Conservation (phyloP, 2,888 invertebrate genomes). For the Fabriciana adippe region DNA sequence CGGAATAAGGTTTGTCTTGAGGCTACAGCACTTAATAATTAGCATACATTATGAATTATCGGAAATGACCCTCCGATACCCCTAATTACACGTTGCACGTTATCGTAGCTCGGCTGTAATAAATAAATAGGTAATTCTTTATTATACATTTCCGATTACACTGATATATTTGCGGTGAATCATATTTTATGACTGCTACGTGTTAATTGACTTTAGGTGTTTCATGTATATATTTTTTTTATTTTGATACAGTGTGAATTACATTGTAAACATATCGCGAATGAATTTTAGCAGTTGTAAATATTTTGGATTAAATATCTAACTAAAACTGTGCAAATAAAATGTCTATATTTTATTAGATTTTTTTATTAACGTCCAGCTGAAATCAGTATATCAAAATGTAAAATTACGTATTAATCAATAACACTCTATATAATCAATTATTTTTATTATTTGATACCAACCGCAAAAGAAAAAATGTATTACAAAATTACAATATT, state of each 20-base stretch:
- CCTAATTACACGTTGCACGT: constrained; percentile 71
- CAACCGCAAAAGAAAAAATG: too few species aligned
- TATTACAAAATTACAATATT: too few species aligned
- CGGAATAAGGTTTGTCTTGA: constrained; percentile 53
- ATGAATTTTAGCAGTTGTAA: too few species aligned
- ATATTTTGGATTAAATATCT: too few species aligned
- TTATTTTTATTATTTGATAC: too few species aligned
- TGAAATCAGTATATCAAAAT: too few species aligned
- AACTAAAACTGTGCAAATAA: too few species aligned
- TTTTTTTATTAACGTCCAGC: too few species aligned
- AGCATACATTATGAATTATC: constrained; percentile 81
- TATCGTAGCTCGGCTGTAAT: constrained; percentile 59
- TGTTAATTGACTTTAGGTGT: constrained; percentile 61
- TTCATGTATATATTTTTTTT: constrained; percentile 42
- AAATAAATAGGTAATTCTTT: constrained; percentile 74
- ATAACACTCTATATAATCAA: too few species aligned
- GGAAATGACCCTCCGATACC: constrained; percentile 72
- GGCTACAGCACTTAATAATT: constrained; percentile 73
- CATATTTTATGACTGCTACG: constrained; percentile 61
- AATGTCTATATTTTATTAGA: too few species aligned
- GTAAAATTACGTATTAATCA: too few species aligned
- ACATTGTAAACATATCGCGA: constrained; percentile 1
- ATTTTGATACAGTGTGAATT: constrained; percentile 10
- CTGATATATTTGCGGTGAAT: constrained; percentile 69
- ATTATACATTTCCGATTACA: constrained; percentile 67